Evolutionary conservation across 2,888 invertebrate genomes (phyloP).

Genomic region (Meghimatium bilineatum): DNA sequence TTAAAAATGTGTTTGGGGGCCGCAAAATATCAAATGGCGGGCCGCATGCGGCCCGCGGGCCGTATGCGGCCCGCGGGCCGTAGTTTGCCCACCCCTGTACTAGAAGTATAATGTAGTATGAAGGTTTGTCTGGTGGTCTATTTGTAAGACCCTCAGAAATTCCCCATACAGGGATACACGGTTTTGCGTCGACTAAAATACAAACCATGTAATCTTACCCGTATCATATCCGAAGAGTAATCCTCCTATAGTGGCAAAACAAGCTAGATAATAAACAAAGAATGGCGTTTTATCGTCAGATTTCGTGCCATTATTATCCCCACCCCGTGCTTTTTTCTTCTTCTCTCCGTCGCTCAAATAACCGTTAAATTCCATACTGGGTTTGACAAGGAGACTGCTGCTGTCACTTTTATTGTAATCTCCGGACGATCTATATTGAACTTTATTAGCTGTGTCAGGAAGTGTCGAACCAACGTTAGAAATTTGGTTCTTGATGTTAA

Average conservation of each 20-base stretch:
- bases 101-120: no score
- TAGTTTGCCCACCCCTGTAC: no score
- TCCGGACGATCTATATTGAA: neutral
- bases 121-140: no score
- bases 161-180: no score
- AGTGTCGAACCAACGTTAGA: neutral
- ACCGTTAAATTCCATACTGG: neutral
- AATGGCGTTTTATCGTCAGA: neutral
- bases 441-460: no score
- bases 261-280: constrained; percentile 68
- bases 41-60: no score
- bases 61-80: no score
- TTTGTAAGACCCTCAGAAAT: no score
- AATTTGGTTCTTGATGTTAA: neutral
- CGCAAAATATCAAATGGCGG: no score
- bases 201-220: constrained; percentile 69
- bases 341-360: neutral
- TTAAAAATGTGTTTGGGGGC: no score
- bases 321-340: neutral
- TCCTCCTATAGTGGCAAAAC: constrained; percentile 77
- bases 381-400: neutral
- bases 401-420: neutral
- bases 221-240: constrained; percentile 79
- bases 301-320: neutral
- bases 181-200: no score